Evolutionary conservation across 2,888 invertebrate species (phyloP), one percentile per base, ranked within the genome.

Genomic region (Ypsolopha sequella): DNA sequence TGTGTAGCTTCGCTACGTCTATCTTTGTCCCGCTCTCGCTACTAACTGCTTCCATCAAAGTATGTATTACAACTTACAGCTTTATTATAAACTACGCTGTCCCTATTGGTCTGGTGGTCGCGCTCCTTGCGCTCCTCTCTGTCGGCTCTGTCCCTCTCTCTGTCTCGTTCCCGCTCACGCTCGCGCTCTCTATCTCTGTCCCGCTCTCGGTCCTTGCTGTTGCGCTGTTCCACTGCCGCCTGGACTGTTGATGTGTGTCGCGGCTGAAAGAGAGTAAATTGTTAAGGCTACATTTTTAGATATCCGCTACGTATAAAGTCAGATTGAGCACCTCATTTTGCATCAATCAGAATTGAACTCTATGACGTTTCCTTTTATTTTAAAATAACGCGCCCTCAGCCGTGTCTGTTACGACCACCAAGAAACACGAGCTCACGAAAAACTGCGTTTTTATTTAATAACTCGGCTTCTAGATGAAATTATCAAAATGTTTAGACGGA

Each of bases 141-240:
- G 52, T 68, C 67, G 43, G 67, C 70, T 50, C 72, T 63, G 24
- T 64, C 64, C 46, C 63, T 34, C 11, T 48, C 51, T 10, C 63
- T 34, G 14, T 48, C 52, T 10, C 51, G 64, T 51, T 58, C 58
- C 11, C 68, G 50, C 8, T 49, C 49, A 6, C 47, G 59, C 41
- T 73, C 74, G 52, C 80, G 71, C 55, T 87, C 88, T 60, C 85
- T 80, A 63, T n/a, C 62, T 61, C 53, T 64, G 7, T 54, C 70
- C 39, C 71, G 59, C 41, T 73, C 74, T 53, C 80, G 71, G 55
- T 87, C 88, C 60, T 86, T 80, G 50, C 73, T 68, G 56, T 64
- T 71, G 24, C 87, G 75, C 56, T 77, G 78, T 51, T 88, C 88
- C 7, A 79, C 76, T 39, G 72, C 68, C 60, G 76, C 72, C 52